Evolutionary conservation across 2,113 vertebrate species (phyloP), one percentile per base, ranked within the genome.

Genomic region (Channa argus): DNA sequence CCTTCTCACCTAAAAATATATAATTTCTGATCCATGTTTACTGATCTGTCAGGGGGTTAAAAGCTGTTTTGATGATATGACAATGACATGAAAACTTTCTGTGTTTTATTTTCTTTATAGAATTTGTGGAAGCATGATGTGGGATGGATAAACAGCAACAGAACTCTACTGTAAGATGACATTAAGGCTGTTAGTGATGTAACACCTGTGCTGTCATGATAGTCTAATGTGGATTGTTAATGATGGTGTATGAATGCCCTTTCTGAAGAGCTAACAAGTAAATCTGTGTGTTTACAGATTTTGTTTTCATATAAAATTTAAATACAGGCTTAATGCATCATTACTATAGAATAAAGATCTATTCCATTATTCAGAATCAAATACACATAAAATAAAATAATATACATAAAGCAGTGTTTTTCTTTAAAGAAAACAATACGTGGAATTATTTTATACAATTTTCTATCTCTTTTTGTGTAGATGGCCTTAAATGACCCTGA

Each of bases 401-500:
- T 24, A 24, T 24, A 24, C 24, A 24, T 24, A 24, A 24, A 24
- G 24, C 24, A 5, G 39, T 41, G 39, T 41, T 1, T 41, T 4
- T 41, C 39, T 63, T 51, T 70, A 1, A 24, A 36, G 52, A 62
- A 67, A 34, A 11, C 55, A 13, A 9, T 50, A 0, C 24, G 1
- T 33, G 5, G 37, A 15, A 24, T 12, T 3, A 36, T n/a, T 52
- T 64, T 37, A 50, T 13, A 58, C 13, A 46, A 38, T 5, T 69
- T 12, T 63, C 5, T 63, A 6, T 61, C 6, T 4, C 37, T 52
- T 4, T 85, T 46, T 65, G 56, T 82, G 1, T 82, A 95, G 94
- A 98, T 98, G 97, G 95, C 95, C 59, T 93, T 93, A 56, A 87
- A 82, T 74, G 83, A 90, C 67, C 76, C 83, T 37, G 92, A 95